Evolutionary conservation across 2,888 invertebrate species (phyloP), one percentile per base, ranked within the genome.

Genomic region (Mellilla xanthometata): DNA sequence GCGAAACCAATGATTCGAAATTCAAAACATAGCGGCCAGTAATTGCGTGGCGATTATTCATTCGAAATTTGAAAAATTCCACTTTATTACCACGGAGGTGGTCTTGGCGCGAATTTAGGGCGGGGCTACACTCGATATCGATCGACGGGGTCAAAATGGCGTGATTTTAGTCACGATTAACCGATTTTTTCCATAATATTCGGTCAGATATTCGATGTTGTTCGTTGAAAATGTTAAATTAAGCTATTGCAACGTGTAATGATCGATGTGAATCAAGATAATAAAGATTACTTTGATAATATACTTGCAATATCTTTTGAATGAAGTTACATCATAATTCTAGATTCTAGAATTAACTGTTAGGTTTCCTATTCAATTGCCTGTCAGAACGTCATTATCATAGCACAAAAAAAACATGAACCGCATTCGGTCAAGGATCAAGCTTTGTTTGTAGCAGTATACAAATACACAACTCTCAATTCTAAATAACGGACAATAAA

Each of bases 31-130:
- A 56, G 56, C 57, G 52, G 56, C 53, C 59, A 55, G 60, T 68
- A 65, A 70, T 67, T 67, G 59, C 58, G 44, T 29, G 35, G 35
- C 59, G 56, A 69, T 70, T 65, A 68, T 56, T 67, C 63, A 67
- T 70, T 60, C 62, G 62, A 62, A 67, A 60, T 67, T 67, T 59
- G 61, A 60, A 54, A 56, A 45, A 45, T 44, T 44, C 39, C 3
- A 5, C 30, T 36, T 44, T 43, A 44, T 54, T 53, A 56, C 63
- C 27, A 48, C 66, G 15, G 38, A 49, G 69, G 73, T 72, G 72
- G 71, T 73, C 70, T 52, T 50, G 62, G 75, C 65, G 73, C 59
- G 68, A 75, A 73, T 63, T 62, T 68, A 56, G 60, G 72, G 72
- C 72, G 57, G 40, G 39, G 32, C 38, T 19, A 35, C 35, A 29